Percentiles rank a stretch among this genome's conserved stretches.
phyloP scores from a whole-genome alignment of 2,113 vertebrate species.

The Melanerpes formicivorus region DNA sequence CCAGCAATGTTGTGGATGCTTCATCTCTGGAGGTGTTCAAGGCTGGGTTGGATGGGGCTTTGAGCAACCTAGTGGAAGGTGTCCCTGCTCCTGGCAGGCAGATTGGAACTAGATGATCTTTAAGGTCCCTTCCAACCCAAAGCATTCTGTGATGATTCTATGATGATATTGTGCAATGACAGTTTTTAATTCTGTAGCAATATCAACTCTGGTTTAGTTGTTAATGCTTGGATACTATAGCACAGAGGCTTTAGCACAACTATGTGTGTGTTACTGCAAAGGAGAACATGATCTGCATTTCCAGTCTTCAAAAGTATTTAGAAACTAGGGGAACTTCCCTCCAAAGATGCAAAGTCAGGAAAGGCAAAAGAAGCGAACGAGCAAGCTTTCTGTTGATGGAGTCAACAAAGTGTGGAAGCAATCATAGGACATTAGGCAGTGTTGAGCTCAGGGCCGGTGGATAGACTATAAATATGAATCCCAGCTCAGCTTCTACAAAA shows the following conservation, averaged over 20 bases:
- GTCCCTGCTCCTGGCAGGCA: not conserved
- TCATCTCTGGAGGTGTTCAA: not conserved
- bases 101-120: not conserved
- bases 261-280: not conserved
- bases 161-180: not conserved
- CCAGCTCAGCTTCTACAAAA: constrained; percentile 15
- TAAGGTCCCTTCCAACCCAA: not conserved
- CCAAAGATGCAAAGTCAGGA: not conserved
- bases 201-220: not conserved
- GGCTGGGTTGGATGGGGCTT: not conserved
- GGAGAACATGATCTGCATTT: not conserved
- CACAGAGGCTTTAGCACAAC: not conserved
- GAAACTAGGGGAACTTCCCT: not conserved
- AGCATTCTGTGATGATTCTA: too few relatives aligned
- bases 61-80: not conserved
- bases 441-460: not conserved
- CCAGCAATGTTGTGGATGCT: not conserved
- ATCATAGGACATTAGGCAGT: not conserved
- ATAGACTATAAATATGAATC: constrained; percentile 53
- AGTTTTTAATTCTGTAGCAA: not conserved
- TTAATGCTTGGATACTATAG: not conserved
- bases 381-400: not conserved
- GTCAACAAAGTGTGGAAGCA: not conserved
- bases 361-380: not conserved
- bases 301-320: not conserved